Base-by-base conservation (phyloP, 2,797 vertebrate genomes). In the Enteromius afrohamiltoni region DNA sequence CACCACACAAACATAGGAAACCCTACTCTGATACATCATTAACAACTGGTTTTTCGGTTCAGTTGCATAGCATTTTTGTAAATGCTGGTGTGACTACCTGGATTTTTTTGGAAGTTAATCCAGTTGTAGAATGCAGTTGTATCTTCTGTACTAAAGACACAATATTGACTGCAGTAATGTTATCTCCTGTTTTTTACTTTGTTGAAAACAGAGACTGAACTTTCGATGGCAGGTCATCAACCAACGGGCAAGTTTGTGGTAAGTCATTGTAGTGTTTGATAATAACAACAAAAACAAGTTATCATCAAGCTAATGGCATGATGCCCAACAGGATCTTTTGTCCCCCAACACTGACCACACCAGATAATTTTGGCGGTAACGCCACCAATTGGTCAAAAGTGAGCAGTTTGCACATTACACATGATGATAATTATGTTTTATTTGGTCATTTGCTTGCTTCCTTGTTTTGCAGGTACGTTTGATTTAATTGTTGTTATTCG, bases 201-300 rank as follows among this genome's bases (percentile, higher is more conserved):
- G 73, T 37, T 83, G 0, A 34, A 75, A 75, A 82, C 93, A 99
- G 98, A 97, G 97, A 89, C 95, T 99, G 88, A 97, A 93, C 79
- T 90, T 92, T 82, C 97, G 96, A 89, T 99, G 98, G 98, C 95
- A 97, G 87, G 89, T 96, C 90, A 97, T 99, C 92, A 97, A 93
- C 90, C 97, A 98, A 92, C 95, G 96, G 87, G 95, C 93, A 74
- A 93, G 94, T 83, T 83, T 94, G 47, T 95, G 95, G 98, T 98
- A 94, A 96, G 93, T 79, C 53, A 51, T 10, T 64, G 31, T 2
- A 17, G 14, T 81, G 11, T 40, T 80, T 1, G n/a, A 21, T 42
- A 29, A 55, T 58, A 34, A 34, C 34, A 34, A 34, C 34, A 34
- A 5, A 37, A 37, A 6, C 34, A 37, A 37, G 34, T 37, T 37